Evolutionary conservation across 2,797 vertebrate species (phyloP).

Genomic region (Sebastolobus alascanus): DNA sequence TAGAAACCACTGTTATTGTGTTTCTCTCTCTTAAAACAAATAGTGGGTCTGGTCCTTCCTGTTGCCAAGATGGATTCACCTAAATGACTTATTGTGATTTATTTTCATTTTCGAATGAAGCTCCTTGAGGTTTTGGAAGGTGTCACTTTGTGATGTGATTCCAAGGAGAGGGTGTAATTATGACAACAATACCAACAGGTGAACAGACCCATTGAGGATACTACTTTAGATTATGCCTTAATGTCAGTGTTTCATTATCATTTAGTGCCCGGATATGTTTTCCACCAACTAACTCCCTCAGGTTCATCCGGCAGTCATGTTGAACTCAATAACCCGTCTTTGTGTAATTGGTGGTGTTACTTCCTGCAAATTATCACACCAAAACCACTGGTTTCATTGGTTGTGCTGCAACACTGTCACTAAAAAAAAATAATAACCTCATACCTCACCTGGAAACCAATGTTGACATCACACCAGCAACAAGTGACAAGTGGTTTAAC

Average conservation of each 20-base stretch:
- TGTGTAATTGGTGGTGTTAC: slow-evolving; percentile 27
- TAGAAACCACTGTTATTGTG: slow-evolving; percentile 32
- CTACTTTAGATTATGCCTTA: not conserved
- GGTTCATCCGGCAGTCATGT: slow-evolving; percentile 55
- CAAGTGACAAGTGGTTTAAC: slow-evolving; percentile 20
- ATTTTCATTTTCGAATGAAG: slow-evolving; percentile 37
- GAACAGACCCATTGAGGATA: not conserved
- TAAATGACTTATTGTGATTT: slow-evolving; percentile 23
- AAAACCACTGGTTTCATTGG: slow-evolving; percentile 18
- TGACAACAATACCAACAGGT: slow-evolving; percentile 15
- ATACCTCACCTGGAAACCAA: slow-evolving; percentile 39
- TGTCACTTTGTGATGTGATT: slow-evolving; percentile 53
- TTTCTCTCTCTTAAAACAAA: slow-evolving; percentile 36
- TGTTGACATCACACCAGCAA: slow-evolving; percentile 27
- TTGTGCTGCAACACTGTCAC: slow-evolving; percentile 23
- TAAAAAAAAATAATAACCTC: slow-evolving; percentile 21
- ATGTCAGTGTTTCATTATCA: slow-evolving; percentile 32
- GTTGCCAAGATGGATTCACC: slow-evolving; percentile 16
- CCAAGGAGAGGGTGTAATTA: slow-evolving; percentile 40
- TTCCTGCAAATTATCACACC: slow-evolving; percentile 21
- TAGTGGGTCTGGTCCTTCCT: slow-evolving; percentile 4
- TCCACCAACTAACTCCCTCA: slow-evolving; percentile 32
- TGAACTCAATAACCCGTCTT: slow-evolving; percentile 44
- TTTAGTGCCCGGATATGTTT: slow-evolving; percentile 6
- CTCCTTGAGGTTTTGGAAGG: slow-evolving; percentile 45